These are phyloP conservation scores for Eudyptes chrysolophus DNA, from an alignment of 2,113 vertebrate genomes.

Conservation along the genomic window DNA sequence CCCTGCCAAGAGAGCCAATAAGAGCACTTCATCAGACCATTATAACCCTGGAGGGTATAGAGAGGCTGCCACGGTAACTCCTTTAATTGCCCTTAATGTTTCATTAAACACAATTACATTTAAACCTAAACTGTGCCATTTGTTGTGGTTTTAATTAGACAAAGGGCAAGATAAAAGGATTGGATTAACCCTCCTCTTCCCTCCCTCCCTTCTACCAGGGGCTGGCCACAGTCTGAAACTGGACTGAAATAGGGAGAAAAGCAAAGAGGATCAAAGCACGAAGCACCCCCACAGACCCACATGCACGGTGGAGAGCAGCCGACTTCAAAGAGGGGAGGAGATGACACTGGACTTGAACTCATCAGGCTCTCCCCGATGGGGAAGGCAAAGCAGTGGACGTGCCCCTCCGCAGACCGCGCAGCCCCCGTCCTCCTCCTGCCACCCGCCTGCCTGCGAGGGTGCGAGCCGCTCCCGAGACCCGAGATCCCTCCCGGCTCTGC, in stretches of 20 bases:
- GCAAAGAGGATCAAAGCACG: background rate
- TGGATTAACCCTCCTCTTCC: constrained; percentile 53
- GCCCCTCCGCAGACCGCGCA: background rate
- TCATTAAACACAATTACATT: constrained; percentile 79
- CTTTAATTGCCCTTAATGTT: constrained; percentile 78
- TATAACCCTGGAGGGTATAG: constrained; percentile 68
- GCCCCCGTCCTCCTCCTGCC: background rate
- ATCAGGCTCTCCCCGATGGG: background rate
- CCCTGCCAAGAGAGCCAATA: constrained; percentile 68
- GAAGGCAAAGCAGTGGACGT: background rate
- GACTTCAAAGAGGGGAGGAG: background rate
- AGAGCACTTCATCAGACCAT: constrained; percentile 68
- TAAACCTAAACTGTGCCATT: constrained; percentile 75
- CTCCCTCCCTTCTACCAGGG: background rate
- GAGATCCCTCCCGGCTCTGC: background rate
- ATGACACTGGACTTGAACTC: background rate
- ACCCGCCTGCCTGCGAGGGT: background rate
- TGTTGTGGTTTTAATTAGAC: constrained; percentile 76
- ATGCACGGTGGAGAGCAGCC: accelerated
- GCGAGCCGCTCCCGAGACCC: accelerated
- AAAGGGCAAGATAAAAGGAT: constrained; percentile 70
- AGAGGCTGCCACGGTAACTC: constrained; percentile 65
- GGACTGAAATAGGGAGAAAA: background rate
- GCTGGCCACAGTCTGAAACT: background rate
- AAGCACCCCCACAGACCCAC: background rate